Conservation (phyloP, 2,888 invertebrate genomes). For the Hirudinaria manillensis region DNA sequence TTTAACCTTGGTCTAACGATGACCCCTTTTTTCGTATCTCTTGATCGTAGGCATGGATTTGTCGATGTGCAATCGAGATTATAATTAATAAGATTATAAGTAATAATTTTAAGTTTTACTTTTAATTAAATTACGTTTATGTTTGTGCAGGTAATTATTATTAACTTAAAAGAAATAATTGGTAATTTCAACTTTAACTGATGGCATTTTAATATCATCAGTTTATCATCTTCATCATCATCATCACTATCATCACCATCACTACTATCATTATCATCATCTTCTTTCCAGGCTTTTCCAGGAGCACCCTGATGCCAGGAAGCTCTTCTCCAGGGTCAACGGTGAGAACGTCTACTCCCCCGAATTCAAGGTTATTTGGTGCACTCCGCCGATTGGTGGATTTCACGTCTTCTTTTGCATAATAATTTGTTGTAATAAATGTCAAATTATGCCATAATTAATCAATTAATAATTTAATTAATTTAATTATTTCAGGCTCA, state of each 20-base stretch:
- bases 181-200: too few species aligned
- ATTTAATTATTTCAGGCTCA: background rate
- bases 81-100: too few species aligned
- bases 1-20: too few species aligned
- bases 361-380: slow-evolving; percentile 1
- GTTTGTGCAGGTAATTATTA: too few species aligned
- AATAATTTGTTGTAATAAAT: background rate
- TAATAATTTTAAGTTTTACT: too few species aligned
- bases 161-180: too few species aligned
- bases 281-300: background rate
- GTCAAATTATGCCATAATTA: background rate
- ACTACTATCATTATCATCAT: background rate
- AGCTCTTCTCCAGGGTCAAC: slow-evolving; percentile 7
- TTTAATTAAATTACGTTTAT: too few species aligned
- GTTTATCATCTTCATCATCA: background rate
- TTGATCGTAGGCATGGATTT: too few species aligned
- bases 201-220: too few species aligned
- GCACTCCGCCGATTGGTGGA: background rate
- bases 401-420: background rate
- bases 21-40: too few species aligned
- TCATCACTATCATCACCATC: background rate
- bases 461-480: background rate
- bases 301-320: slow-evolving; percentile 9
- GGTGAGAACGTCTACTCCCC: slow-evolving; percentile 5
- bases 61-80: too few species aligned